Evolutionary conservation across 1,140 invertebrate species (phyloP).

Genomic region (Drosophila suzukii): DNA sequence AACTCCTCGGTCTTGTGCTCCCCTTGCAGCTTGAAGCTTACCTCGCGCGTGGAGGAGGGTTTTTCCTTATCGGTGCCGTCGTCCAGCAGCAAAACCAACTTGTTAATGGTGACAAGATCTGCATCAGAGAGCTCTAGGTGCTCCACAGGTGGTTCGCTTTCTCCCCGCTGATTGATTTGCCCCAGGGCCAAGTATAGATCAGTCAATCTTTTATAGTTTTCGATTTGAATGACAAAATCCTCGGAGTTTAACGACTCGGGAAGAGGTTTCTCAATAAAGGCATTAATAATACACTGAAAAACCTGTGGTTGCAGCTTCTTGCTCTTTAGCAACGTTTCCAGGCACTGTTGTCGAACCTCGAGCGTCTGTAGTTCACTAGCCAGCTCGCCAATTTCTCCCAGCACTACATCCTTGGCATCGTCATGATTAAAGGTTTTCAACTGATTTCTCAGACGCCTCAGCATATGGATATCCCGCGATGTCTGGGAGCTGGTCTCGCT

Average conservation of each 20-base stretch:
- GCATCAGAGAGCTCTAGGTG: conserved; percentile 66
- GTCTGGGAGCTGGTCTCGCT: conserved; percentile 94
- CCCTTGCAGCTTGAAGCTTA: conserved; percentile 58
- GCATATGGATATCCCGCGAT: conserved; percentile 93
- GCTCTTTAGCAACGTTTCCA: conserved; percentile 89
- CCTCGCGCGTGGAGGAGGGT: conserved; percentile 36
- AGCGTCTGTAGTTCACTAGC: conserved; percentile 90
- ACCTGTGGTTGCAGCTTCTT: conserved; percentile 71
- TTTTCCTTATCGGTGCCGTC: conserved; percentile 33
- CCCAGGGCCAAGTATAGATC: conserved; percentile 67
- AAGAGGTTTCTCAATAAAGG: conserved; percentile 38
- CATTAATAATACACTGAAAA: conserved; percentile 66
- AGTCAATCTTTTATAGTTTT: conserved; percentile 71
- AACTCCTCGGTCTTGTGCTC: conserved; percentile 69
- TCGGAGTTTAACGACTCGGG: conserved; percentile 1
- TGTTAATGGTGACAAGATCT: conserved; percentile 79
- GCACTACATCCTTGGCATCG: conserved; percentile 16
- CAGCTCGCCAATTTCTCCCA: conserved; percentile 84
- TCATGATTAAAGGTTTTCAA: conserved; percentile 86
- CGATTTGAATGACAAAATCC: conserved; percentile 52
- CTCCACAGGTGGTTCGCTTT: conserved; percentile 46
- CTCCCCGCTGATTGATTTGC: conserved; percentile 9
- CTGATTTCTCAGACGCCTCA: conserved; percentile 91
- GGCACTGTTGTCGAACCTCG: conserved; percentile 89
- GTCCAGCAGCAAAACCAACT: conserved; percentile 71